Base-by-base conservation (phyloP, 2,797 vertebrate genomes). In the Limosa lapponica region DNA sequence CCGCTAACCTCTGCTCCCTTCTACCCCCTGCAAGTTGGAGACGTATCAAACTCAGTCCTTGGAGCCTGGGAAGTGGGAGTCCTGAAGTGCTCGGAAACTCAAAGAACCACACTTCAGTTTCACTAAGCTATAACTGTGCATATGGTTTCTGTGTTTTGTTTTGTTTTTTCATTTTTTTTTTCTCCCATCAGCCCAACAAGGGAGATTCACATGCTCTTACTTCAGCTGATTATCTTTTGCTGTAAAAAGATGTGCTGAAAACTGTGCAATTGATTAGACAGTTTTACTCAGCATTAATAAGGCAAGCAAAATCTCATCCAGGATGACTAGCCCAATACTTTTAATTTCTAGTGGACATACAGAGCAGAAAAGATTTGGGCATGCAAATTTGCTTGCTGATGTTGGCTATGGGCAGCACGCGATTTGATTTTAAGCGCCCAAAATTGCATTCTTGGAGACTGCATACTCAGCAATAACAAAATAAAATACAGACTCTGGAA, bases 11-110 rank as follows among this genome's bases (percentile, higher is more conserved):
- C n/a, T 87, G 58, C 86, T 91, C 71, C 84, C 80, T 90, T 87
- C 77, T 44, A 57, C 88, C 74, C 79, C 77, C 93, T 95, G 70
- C 28, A 80, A 91, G 62, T 52, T 95, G 89, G 88, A 98, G 73
- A 36, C 10, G 8, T 89, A 82, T 84, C 93, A 95, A 92, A 58
- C 37, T 71, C 70, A 28, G 1, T 32, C 46, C 66, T 72, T 55
- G 48, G 78, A 93, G 65, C 70, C 93, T 89, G 88, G 87, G 72
- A 93, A 93, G 75, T 22, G 70, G 92, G 84, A 93, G 65, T 37
- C 43, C 67, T 75, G 86, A 57, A 44, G 73, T 71, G 57, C 82
- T 52, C 4, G 6, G 75, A 82, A 85, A 80, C 66, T 85, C 73
- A 15, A 57, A 48, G 82, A 61, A 71, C 41, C 90, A 75, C 62